Evolutionary conservation across 2,888 invertebrate genomes (phyloP), one percentile per base, ranked within the genome.

Genomic region (Morpho deidamia): DNA sequence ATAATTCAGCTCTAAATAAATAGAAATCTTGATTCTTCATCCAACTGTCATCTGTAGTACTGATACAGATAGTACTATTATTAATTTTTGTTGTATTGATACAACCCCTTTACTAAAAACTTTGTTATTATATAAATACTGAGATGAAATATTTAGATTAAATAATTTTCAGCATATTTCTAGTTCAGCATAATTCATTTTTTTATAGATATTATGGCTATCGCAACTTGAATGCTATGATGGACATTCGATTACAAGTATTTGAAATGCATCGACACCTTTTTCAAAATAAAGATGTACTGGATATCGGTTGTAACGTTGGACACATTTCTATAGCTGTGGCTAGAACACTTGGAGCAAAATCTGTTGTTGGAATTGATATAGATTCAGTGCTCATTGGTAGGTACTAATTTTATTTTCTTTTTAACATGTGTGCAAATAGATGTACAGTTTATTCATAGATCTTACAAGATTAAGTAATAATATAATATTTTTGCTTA

Each of bases 291-390:
- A 98, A 96, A 82, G 96, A 97, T 81, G 95, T 99, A 43, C 90
- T 99, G 61, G 99, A 99, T 76, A 95, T 99, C 72, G 99, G 99
- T 11, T 99, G 99, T 83, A 99, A 99, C 84, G 95, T 97, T 58
- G 99, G 99, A 1, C 97, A 98, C 76, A 93, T 99, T 65, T 97
- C 99, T 8, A 92, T 99, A 40, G 94, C 95, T 0, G 92, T 99
- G 46, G 99, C 97, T 0, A 91, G 95, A 60, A 95, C 97, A 69
- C 94, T 96, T 65, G 91, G 93, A 37, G 98, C 99, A 2, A 93
- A 93, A 60, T 95, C 95, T 62, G 95, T 99, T 54, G 92, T 96
- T 53, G 99, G 99, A 56, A 94, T 99, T 64, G 99, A 99, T 78
- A 99, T 99, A 66, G 99, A 99, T 88, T 92, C 93, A 23, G 93